These are phyloP conservation scores for Epinotia brunnichana DNA, from an alignment of 2,888 invertebrate genomes.

Conservation along the genomic window DNA sequence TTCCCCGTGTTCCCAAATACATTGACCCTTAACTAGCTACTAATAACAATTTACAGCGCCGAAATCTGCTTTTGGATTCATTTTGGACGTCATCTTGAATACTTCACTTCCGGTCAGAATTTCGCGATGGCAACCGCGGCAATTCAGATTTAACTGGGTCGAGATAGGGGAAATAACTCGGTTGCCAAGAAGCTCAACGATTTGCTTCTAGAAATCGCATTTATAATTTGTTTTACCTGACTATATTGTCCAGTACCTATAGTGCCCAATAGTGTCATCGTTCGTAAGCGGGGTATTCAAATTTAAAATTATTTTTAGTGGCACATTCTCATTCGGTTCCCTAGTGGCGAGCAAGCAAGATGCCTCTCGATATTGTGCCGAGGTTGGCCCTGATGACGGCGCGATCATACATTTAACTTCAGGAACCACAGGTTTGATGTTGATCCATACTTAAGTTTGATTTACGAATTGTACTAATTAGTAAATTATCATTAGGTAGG, in stretches of 20 bases:
- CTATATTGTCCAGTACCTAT: no score
- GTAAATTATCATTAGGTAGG: no score
- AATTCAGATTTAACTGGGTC: no score
- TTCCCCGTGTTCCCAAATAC: no score
- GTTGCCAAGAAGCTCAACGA: no score
- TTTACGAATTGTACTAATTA: background rate
- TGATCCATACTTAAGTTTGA: background rate
- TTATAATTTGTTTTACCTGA: background rate
- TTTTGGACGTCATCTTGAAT: no score
- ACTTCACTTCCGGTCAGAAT: no score
- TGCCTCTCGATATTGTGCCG: conserved; percentile 73
- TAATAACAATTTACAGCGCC: no score
- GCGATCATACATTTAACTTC: conserved; percentile 94
- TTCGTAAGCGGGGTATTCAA: background rate
- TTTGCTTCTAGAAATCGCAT: background rate
- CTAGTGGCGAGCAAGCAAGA: conserved; percentile 59
- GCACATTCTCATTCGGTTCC: conserved; percentile 61
- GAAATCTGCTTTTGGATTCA: no score
- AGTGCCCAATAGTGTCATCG: background rate
- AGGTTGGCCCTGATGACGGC: conserved; percentile 88
- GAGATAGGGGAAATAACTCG: no score
- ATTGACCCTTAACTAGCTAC: no score
- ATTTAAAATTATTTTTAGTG: conserved; percentile 56
- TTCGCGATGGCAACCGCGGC: no score
- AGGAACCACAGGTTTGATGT: conserved; percentile 73